Evolutionary conservation across 2,113 vertebrate genomes (phyloP), one percentile per base, ranked within the genome.

Genomic region (Chaenocephalus aceratus): DNA sequence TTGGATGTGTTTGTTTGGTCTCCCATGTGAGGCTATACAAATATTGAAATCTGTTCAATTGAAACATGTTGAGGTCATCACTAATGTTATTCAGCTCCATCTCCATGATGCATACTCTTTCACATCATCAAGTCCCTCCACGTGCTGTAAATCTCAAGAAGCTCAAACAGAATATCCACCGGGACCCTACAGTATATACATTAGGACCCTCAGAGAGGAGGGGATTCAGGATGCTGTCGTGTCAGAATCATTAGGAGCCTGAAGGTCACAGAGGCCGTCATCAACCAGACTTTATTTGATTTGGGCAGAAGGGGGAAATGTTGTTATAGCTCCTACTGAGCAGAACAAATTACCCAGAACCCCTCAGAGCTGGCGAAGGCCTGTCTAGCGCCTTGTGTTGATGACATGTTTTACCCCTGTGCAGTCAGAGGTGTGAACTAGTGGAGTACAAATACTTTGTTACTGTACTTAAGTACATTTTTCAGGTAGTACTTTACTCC

Each of bases 301-400:
- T 78, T 86, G 66, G 79, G 79, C 52, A 80, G 87, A 86, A 86
- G 82, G 88, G 82, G 77, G 81, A 90, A 88, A 89, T 86, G 78
- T 85, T 77, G 72, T 90, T 90, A 78, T 83, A 44, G 70, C 79
- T 53, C 60, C 75, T 91, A 93, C 93, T 91, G 88, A 93, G 86
- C 75, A 82, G 73, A 72, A 61, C 75, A 79, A 63, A 75, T 21
- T 23, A 36, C 56, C 76, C 49, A 57, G 21, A 76, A 75, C 56
- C 52, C 30, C 56, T 14, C 11, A 9, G 65, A 57, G 26, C 51
- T 14, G 79, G 66, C 21, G 26, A 56, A 45, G 73, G 72, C 80
- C 79, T 44, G 79, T 86, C 90, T 89, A 53, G 21, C 79, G 80
- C 78, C 88, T 73, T 67, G 68, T 75, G 60, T 44, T 16, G 58